These are phyloP conservation scores for Beroe ovata DNA, from an alignment of 37 sponge, comb jelly and placozoan genomes.

Conservation along the genomic window DNA sequence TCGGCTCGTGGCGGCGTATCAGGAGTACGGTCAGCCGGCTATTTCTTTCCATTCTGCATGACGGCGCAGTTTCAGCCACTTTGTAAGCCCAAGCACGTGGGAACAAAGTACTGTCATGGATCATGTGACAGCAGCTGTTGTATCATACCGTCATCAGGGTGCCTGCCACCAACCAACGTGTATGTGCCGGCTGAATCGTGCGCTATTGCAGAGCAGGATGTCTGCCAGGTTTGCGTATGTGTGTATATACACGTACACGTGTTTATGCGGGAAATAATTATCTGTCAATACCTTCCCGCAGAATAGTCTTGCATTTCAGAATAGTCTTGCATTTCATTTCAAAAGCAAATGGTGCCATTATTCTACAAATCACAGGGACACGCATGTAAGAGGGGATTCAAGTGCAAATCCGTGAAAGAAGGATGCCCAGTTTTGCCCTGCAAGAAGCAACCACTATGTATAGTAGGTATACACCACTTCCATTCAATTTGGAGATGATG, in stretches of 20 bases:
- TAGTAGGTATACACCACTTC: too few species aligned
- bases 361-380: constrained; percentile 25
- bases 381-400: constrained; percentile 14
- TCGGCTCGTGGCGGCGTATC: too few species aligned
- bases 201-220: constrained; percentile 2
- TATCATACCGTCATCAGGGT: background rate
- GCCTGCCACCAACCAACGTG: constrained; percentile 50
- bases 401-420: constrained; percentile 8
- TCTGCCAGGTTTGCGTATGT: constrained; percentile 20
- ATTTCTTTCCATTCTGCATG: background rate
- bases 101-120: constrained; percentile 62
- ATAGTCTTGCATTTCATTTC: too few species aligned
- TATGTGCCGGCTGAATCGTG: constrained; percentile 31
- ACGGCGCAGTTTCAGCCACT: background rate
- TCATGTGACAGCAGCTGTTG: constrained; percentile 38
- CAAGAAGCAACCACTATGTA: constrained; percentile 13
- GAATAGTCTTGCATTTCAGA: too few species aligned
- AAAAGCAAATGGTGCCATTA: too few species aligned
- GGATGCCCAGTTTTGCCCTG: constrained; percentile 32
- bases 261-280: too few species aligned
- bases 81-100: background rate
- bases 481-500: too few species aligned
- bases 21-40: too few species aligned
- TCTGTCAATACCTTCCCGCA: too few species aligned
- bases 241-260: too few species aligned